These are phyloP conservation scores for Lasioglossum albipes DNA, from an alignment of 1,140 invertebrate species.

Conservation along the genomic window DNA sequence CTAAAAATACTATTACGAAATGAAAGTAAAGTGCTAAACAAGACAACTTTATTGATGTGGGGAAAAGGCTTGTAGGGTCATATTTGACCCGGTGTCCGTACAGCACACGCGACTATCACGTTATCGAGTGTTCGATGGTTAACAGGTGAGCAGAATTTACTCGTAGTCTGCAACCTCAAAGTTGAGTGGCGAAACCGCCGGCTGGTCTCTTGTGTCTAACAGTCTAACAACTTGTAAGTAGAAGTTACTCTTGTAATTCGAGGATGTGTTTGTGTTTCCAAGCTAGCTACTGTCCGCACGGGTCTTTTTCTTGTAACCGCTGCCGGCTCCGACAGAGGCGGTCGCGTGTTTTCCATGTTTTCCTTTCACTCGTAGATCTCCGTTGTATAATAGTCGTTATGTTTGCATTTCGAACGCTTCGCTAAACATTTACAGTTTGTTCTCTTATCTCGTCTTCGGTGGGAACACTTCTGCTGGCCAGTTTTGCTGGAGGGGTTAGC, in stretches of 20 bases:
- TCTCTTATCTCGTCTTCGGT: no score
- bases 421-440: not conserved
- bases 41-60: no score
- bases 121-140: not conserved
- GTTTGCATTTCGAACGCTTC: no score
- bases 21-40: no score
- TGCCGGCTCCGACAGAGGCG: not conserved
- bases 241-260: conserved; percentile 55
- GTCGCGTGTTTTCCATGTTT: conserved; percentile 15
- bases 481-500: no score
- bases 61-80: no score
- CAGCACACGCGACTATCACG: not conserved
- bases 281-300: not conserved
- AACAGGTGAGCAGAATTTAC: conserved; percentile 54
- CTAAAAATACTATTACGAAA: no score
- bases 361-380: conserved; percentile 46
- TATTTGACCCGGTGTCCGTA: no score
- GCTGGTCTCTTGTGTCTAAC: conserved; percentile 53
- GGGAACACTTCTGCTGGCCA: no score
- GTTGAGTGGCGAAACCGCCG: conserved; percentile 50
- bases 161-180: conserved; percentile 32
- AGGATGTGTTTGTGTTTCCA: conserved; percentile 24
- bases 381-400: not conserved
- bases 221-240: conserved; percentile 18
- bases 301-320: conserved; percentile 11